These are phyloP conservation scores for Macroramphosus scolopax DNA, from an alignment of 2,797 vertebrate genomes.

Conservation along the genomic window DNA sequence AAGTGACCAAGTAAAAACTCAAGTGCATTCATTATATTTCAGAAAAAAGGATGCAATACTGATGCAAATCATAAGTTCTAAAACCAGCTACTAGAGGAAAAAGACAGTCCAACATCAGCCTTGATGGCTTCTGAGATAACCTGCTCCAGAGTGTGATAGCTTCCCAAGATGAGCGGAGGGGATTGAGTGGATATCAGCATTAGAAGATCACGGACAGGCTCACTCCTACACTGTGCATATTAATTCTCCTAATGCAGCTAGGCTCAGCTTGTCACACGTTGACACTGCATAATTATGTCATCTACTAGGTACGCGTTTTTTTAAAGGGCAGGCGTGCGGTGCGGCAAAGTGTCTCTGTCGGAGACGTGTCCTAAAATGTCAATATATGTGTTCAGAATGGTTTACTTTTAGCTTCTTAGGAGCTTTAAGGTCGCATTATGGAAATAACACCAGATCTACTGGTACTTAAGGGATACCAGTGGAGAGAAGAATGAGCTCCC, in stretches of 20 bases:
- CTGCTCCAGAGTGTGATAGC: conserved; percentile 36
- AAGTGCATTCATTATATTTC: conserved; percentile 45
- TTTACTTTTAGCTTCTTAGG: conserved; percentile 34
- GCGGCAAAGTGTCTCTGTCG: conserved; percentile 17
- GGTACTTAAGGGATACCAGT: conserved; percentile 2
- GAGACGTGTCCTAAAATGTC: conserved; percentile 37
- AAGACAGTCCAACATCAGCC: conserved; percentile 39
- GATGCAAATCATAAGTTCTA: conserved; percentile 35
- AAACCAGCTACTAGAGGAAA: conserved; percentile 29
- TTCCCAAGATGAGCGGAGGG: conserved; percentile 37
- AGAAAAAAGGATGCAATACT: conserved; percentile 46
- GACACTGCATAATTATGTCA: conserved; percentile 73
- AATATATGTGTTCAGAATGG: conserved; percentile 29
- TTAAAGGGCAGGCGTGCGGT: conserved; percentile 51
- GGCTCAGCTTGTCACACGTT: conserved; percentile 63
- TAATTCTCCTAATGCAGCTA: conserved; percentile 65
- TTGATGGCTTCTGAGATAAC: conserved; percentile 55
- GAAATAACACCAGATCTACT: conserved; percentile 17
- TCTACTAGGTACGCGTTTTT: conserved; percentile 49
- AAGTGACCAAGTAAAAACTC: conserved; percentile 43
- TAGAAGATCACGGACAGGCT: conserved; percentile 55
- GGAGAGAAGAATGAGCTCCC: conserved; percentile 1
- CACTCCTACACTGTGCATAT: conserved; percentile 64
- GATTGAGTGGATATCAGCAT: conserved; percentile 53
- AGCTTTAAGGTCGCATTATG: conserved; percentile 20